phyloP scores from a whole-genome alignment of 1,140 invertebrate species.

The Apolygus lucorum region DNA sequence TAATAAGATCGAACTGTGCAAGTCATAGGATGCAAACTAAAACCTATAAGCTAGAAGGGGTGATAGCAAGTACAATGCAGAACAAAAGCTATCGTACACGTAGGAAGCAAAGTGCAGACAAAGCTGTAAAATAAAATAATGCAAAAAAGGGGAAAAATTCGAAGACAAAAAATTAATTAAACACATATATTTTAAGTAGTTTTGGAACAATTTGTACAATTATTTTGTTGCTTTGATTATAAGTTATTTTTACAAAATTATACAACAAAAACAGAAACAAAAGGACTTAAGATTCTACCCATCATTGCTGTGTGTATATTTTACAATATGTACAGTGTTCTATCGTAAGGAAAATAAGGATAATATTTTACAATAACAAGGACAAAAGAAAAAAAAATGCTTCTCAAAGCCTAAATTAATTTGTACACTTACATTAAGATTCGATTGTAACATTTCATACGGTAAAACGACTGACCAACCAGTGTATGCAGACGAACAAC shows the following conservation, averaged over 20 bases:
- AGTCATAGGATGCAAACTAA: too few species aligned
- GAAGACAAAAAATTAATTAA: slow-evolving; percentile 18
- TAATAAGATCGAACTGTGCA: too few species aligned
- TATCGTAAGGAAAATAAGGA: background rate
- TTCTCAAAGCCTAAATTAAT: background rate
- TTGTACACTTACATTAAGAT: slow-evolving; percentile 14
- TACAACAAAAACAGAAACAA: slow-evolving; percentile 17
- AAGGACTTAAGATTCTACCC: slow-evolving; percentile 3
- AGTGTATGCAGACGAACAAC: background rate
- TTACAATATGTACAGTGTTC: slow-evolving; percentile 4
- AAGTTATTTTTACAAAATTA: slow-evolving; percentile 10
- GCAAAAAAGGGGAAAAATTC: background rate
- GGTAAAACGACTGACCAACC: too few species aligned
- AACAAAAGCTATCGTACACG: too few species aligned
- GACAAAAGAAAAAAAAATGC: slow-evolving; percentile 1
- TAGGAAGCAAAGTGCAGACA: background rate
- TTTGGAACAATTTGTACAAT: slow-evolving; percentile 10
- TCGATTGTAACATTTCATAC: too few species aligned
- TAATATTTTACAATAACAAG: background rate
- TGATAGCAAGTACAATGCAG: too few species aligned
- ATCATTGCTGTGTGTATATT: background rate
- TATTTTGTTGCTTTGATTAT: slow-evolving; percentile 10
- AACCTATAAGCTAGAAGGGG: too few species aligned
- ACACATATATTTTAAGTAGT: slow-evolving; percentile 14
- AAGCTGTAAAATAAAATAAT: background rate